These are phyloP conservation scores for Kryptolebias ocellatus DNA, from an alignment of 2,797 vertebrate species.

Conservation along the genomic window DNA sequence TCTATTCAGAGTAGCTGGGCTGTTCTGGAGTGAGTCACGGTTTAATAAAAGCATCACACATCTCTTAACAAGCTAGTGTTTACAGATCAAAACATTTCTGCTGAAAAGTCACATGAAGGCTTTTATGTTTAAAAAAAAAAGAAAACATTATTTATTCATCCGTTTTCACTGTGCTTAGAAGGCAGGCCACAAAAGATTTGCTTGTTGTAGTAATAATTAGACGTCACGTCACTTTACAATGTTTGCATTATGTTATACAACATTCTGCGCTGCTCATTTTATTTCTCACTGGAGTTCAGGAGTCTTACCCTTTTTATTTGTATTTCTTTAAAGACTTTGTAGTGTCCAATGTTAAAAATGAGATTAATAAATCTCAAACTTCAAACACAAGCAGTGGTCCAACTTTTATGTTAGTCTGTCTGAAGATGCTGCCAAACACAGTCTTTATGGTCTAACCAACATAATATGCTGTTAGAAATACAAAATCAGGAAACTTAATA, in stretches of 20 bases:
- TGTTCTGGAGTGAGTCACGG: constrained; percentile 1
- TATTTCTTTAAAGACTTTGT: constrained; percentile 1
- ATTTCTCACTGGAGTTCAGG: constrained; percentile 4
- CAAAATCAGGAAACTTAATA: too few relatives aligned
- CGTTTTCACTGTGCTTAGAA: constrained; percentile 37
- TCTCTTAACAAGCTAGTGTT: constrained; percentile 26
- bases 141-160: constrained; percentile 45
- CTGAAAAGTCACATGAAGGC: constrained; percentile 9
- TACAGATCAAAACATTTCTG: constrained; percentile 28
- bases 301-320: not conserved
- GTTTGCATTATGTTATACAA: not conserved
- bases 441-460: too few relatives aligned
- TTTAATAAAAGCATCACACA: constrained; percentile 16
- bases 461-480: too few relatives aligned
- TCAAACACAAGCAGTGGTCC: too few relatives aligned
- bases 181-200: constrained; percentile 46
- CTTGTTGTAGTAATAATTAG: constrained; percentile 42
- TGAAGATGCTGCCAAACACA: too few relatives aligned
- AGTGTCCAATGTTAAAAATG: constrained; percentile 11
- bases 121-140: constrained; percentile 32
- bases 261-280: constrained; percentile 18
- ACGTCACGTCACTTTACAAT: constrained; percentile 16
- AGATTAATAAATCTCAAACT: constrained; percentile 21
- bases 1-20: not conserved
- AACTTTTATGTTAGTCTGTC: too few relatives aligned